Conservation (phyloP, 2,888 invertebrate species). For the Heliconius cydno region DNA sequence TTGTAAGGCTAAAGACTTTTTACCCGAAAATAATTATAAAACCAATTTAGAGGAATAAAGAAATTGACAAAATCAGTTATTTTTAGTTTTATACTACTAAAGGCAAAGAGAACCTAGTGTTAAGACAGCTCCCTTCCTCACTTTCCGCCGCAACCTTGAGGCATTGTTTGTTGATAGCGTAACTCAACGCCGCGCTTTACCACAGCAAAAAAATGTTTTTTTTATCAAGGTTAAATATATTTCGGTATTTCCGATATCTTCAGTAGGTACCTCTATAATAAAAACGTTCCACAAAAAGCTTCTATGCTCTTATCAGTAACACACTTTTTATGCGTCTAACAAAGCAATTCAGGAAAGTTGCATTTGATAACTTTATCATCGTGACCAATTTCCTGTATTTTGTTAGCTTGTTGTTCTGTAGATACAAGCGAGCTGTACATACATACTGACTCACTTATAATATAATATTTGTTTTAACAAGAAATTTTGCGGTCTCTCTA, state of each 20-base stretch:
- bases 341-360: constrained; percentile 59
- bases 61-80: no score
- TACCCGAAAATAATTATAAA: no score
- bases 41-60: no score
- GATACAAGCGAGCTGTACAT: constrained; percentile 46
- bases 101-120: no score
- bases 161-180: no score
- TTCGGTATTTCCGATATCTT: background rate
- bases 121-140: no score
- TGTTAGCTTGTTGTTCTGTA: constrained; percentile 53
- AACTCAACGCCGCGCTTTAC: no score
- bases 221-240: background rate
- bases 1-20: no score
- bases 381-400: constrained; percentile 64
- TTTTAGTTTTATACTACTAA: no score
- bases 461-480: constrained; percentile 35
- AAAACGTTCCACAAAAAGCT: constrained; percentile 1
- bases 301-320: constrained; percentile 41
- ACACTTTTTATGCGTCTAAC: constrained; percentile 44
- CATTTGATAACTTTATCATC: constrained; percentile 62
- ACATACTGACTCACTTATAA: constrained; percentile 46
- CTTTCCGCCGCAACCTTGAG: no score
- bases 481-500: constrained; percentile 43
- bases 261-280: background rate
- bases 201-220: background rate